These are phyloP conservation scores for Sandelia bainsii DNA, from an alignment of 2,797 vertebrate genomes.

Conservation along the genomic window DNA sequence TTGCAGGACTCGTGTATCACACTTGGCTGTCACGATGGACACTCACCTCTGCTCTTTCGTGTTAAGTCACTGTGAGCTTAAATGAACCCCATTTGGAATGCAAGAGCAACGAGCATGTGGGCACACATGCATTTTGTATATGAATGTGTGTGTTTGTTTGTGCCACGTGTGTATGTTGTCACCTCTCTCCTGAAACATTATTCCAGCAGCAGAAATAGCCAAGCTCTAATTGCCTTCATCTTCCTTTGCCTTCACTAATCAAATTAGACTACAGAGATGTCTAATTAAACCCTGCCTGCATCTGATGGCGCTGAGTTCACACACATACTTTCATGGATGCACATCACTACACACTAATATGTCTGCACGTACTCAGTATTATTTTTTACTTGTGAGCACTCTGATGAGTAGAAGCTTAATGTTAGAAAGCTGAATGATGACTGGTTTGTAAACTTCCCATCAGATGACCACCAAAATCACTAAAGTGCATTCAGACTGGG, in stretches of 20 bases:
- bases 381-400: conserved; percentile 46
- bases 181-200: conserved; percentile 73
- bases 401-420: conserved; percentile 28
- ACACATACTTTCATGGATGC: conserved; percentile 16
- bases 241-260: conserved; percentile 80
- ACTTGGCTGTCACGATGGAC: conserved; percentile 48
- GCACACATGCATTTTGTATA: conserved; percentile 25
- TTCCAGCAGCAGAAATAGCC: conserved; percentile 75
- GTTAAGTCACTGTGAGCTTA: conserved; percentile 52
- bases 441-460: conserved; percentile 34
- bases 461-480: conserved; percentile 41
- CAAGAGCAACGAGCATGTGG: conserved; percentile 15
- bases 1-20: conserved; percentile 53
- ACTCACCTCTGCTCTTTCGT: conserved; percentile 66
- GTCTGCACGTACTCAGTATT: conserved; percentile 32
- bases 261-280: conserved; percentile 82
- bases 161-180: conserved; percentile 56
- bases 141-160: conserved; percentile 8
- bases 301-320: conserved; percentile 62
- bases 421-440: conserved; percentile 28
- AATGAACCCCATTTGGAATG: conserved; percentile 48
- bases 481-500: conserved; percentile 28
- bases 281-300: conserved; percentile 76
- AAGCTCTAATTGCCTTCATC: conserved; percentile 81
- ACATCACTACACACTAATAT: conserved; percentile 35